Evolutionary conservation across 2,888 invertebrate species (phyloP).

Genomic region (Mimas tiliae): DNA sequence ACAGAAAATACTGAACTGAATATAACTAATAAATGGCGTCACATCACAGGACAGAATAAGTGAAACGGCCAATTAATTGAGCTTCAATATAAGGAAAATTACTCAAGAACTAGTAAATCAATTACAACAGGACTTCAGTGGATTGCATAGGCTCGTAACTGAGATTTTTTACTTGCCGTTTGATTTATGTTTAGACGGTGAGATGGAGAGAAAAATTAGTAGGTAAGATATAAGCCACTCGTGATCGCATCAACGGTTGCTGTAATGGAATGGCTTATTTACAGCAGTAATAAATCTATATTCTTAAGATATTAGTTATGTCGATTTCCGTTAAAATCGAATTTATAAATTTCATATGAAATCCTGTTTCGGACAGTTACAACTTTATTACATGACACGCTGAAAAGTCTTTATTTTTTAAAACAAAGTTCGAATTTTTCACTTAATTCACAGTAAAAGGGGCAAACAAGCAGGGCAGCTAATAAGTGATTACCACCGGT

Average conservation of each 20-base stretch:
- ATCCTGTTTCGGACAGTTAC: not conserved
- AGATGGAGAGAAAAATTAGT: conserved; percentile 13
- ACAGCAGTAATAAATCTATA: conserved; percentile 14
- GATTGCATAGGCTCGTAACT: not conserved
- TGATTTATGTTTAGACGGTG: conserved; percentile 1
- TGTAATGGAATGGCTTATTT: conserved; percentile 21
- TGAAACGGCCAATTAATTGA: no score
- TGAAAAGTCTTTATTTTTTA: not conserved
- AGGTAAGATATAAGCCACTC: conserved; percentile 19
- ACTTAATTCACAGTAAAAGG: no score
- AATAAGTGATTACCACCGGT: no score
- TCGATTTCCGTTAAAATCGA: conserved; percentile 7
- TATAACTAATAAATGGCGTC: no score
- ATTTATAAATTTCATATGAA: not conserved
- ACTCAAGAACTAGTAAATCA: conserved; percentile 1
- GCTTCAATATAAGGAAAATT: not conserved
- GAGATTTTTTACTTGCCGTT: conserved; percentile 5
- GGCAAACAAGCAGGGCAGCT: no score
- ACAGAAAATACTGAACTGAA: no score
- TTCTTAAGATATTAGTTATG: conserved; percentile 18
- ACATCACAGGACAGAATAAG: no score
- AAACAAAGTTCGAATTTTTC: not conserved
- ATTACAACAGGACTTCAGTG: conserved; percentile 6
- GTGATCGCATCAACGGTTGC: conserved; percentile 15
- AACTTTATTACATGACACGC: not conserved